Conservation (phyloP, 2,888 invertebrate genomes). For the Acanthopleura granulata region DNA sequence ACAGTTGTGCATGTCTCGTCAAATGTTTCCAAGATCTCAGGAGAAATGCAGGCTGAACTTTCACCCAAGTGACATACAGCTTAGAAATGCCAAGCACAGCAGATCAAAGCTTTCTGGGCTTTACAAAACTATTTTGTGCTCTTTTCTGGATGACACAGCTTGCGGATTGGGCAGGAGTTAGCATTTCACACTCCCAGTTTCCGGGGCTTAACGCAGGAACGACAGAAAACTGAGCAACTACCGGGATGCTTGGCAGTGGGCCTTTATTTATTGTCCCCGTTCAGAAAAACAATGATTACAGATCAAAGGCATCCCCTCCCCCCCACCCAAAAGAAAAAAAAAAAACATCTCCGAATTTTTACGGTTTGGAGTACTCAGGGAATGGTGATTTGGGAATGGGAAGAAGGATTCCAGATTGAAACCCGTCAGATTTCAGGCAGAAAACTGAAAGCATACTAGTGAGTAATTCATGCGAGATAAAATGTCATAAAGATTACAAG, state of each 20-base stretch:
- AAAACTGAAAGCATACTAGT: no score
- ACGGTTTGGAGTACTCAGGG: no score
- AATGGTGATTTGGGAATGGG: no score
- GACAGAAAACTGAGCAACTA: not conserved
- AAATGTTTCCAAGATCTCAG: not conserved
- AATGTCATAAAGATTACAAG: no score
- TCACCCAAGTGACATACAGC: not conserved
- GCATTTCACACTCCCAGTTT: not conserved
- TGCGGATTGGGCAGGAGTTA: not conserved
- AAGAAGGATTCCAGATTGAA: no score
- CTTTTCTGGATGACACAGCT: not conserved
- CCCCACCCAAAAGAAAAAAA: no score
- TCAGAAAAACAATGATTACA: not conserved
- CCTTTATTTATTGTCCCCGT: not conserved
- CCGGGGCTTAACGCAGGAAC: not conserved
- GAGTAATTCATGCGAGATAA: no score
- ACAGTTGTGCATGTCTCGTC: not conserved
- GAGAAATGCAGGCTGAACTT: not conserved
- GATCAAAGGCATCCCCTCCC: no score
- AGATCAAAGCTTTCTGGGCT: not conserved
- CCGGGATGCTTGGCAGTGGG: not conserved
- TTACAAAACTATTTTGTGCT: constrained; percentile 1
- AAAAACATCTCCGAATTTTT: no score
- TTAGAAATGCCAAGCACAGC: constrained; percentile 5
- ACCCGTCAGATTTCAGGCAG: no score